Percentiles rank a stretch among this genome's conserved stretches.
These are phyloP conservation scores for Colius striatus DNA, from an alignment of 2,113 vertebrate genomes.

Conservation along the genomic window DNA sequence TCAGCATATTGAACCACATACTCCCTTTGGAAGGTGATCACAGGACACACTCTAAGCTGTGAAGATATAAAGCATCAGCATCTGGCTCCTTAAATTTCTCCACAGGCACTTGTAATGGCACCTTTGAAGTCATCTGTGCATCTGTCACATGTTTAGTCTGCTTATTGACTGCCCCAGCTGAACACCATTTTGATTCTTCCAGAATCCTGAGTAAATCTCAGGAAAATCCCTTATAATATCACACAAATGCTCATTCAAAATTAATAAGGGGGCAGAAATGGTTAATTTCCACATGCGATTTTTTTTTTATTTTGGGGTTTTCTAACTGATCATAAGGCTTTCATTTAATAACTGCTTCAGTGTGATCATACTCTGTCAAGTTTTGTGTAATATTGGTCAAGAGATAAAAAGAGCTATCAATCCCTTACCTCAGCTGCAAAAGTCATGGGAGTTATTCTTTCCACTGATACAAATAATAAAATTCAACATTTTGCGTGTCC, in stretches of 20 bases:
- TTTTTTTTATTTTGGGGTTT: background rate
- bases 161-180: constrained; percentile 73
- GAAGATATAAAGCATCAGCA: constrained; percentile 65
- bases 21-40: constrained; percentile 72
- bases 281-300: constrained; percentile 42
- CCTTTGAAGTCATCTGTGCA: constrained; percentile 75
- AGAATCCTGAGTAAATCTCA: constrained; percentile 66
- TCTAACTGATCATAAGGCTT: constrained; percentile 25
- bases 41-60: constrained; percentile 50
- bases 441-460: background rate
- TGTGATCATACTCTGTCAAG: background rate
- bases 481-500: background rate
- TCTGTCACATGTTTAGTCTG: constrained; percentile 72
- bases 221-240: constrained; percentile 70
- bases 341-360: background rate
- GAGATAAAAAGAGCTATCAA: background rate
- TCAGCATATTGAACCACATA: constrained; percentile 42
- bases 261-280: constrained; percentile 14
- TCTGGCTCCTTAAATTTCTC: constrained; percentile 77
- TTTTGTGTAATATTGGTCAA: background rate
- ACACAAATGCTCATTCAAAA: constrained; percentile 43
- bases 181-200: constrained; percentile 72
- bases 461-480: background rate
- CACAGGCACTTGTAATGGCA: constrained; percentile 71
- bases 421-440: background rate